Conservation (phyloP, 2,113 vertebrate genomes). For the Antechinus stuartii region DNA sequence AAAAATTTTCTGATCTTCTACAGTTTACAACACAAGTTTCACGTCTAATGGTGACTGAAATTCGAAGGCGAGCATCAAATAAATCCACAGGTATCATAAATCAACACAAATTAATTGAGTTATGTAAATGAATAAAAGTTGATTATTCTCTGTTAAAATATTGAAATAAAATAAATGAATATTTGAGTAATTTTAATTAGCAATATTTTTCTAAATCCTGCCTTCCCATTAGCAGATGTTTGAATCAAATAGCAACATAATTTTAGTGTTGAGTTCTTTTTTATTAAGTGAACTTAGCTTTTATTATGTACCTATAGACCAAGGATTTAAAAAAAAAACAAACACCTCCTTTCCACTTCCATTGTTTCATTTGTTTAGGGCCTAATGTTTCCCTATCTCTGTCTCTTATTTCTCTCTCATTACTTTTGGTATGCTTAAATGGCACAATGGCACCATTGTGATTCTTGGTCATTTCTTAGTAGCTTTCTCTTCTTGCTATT, state of each 20-base stretch:
- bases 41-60: constrained; percentile 98
- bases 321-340: not conserved
- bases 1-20: constrained; percentile 98
- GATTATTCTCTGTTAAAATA: not conserved
- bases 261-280: not conserved
- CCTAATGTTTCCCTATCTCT: too few relatives aligned
- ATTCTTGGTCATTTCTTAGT: not conserved
- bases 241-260: not conserved
- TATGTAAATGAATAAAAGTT: not conserved
- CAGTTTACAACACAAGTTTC: constrained; percentile 99
- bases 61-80: constrained; percentile 96
- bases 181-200: not conserved
- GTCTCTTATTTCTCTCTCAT: too few relatives aligned
- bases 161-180: not conserved
- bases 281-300: not conserved
- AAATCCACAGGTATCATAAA: constrained; percentile 94
- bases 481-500: not conserved
- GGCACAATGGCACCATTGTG: not conserved
- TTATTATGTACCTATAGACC: not conserved
- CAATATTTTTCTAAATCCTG: not conserved
- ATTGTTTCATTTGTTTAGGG: not conserved
- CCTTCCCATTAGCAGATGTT: not conserved
- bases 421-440: not conserved
- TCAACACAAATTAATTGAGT: not conserved
- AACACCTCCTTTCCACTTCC: not conserved